phyloP scores from a whole-genome alignment of 2,797 vertebrate genomes.

The Peromyscus eremicus region DNA sequence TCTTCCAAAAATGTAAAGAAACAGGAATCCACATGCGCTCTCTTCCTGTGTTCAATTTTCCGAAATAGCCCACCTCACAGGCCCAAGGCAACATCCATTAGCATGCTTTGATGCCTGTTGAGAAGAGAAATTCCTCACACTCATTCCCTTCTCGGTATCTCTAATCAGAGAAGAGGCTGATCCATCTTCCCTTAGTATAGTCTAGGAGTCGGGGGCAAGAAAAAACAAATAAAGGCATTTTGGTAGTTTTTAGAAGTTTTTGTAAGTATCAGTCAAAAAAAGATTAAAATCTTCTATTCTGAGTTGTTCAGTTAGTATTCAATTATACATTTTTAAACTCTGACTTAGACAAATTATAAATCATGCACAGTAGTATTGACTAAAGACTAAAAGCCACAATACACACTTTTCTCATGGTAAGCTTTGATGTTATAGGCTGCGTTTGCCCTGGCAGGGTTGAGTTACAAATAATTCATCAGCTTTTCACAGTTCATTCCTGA shows the following conservation, averaged over 20 bases:
- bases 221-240: constrained; percentile 86
- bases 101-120: constrained; percentile 21
- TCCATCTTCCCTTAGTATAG: constrained; percentile 86
- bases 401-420: not conserved
- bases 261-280: constrained; percentile 80
- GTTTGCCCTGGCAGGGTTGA: not conserved
- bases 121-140: constrained; percentile 49
- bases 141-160: constrained; percentile 80
- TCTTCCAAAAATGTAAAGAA: constrained; percentile 61
- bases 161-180: constrained; percentile 85
- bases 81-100: not conserved
- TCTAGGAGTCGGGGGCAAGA: constrained; percentile 84
- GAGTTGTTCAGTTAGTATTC: constrained; percentile 75
- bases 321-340: constrained; percentile 10
- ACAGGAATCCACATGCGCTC: not conserved
- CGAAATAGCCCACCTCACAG: not conserved
- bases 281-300: constrained; percentile 74
- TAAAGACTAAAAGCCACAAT: constrained; percentile 33
- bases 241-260: constrained; percentile 82
- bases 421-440: not conserved
- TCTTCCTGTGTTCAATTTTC: not conserved
- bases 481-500: constrained; percentile 28
- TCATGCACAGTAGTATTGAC: not conserved
- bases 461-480: constrained; percentile 33
- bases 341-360: constrained; percentile 58